Evolutionary conservation across 2,113 vertebrate genomes (phyloP).

Genomic region (Halichoeres trimaculatus): DNA sequence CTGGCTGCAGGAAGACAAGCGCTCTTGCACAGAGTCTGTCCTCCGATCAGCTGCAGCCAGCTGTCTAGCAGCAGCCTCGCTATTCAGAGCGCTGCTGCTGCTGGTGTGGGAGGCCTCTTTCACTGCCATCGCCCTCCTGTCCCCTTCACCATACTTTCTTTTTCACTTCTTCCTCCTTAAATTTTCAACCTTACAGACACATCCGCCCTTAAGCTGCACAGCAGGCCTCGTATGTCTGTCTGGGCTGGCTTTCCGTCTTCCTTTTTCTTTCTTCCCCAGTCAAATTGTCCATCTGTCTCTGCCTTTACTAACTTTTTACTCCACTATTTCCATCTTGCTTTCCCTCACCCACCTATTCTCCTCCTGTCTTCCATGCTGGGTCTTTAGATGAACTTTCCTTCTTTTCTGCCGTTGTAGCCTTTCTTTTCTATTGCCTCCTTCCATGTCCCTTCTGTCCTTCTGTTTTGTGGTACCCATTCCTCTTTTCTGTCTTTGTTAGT

Average conservation of each 20-base stretch:
- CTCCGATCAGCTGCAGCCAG: slow-evolving; percentile 88
- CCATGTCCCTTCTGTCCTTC: slow-evolving; percentile 63
- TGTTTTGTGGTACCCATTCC: slow-evolving; percentile 70
- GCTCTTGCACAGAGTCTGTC: slow-evolving; percentile 83
- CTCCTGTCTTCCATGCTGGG: slow-evolving; percentile 65
- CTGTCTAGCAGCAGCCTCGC: slow-evolving; percentile 86
- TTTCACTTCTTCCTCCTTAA: slow-evolving; percentile 81
- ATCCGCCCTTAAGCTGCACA: slow-evolving; percentile 74
- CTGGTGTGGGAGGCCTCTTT: slow-evolving; percentile 59
- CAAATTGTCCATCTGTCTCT: slow-evolving; percentile 68
- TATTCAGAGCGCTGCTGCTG: slow-evolving; percentile 81
- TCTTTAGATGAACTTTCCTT: slow-evolving; percentile 66
- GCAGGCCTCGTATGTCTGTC: slow-evolving; percentile 67
- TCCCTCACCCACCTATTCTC: slow-evolving; percentile 53
- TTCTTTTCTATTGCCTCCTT: slow-evolving; percentile 60
- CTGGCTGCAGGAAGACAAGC: slow-evolving; percentile 88
- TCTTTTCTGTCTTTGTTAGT: slow-evolving; percentile 74
- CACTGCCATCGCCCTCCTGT: slow-evolving; percentile 72
- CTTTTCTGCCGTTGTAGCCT: slow-evolving; percentile 52
- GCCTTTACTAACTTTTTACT: slow-evolving; percentile 51
- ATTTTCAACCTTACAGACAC: slow-evolving; percentile 78
- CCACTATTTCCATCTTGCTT: slow-evolving; percentile 55
- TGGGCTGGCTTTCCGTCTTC: slow-evolving; percentile 52
- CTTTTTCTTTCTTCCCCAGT: slow-evolving; percentile 61
- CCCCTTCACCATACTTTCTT: slow-evolving; percentile 80